These are phyloP conservation scores for Simalia tracyae DNA, from an alignment of 2,797 vertebrate species.

Conservation along the genomic window DNA sequence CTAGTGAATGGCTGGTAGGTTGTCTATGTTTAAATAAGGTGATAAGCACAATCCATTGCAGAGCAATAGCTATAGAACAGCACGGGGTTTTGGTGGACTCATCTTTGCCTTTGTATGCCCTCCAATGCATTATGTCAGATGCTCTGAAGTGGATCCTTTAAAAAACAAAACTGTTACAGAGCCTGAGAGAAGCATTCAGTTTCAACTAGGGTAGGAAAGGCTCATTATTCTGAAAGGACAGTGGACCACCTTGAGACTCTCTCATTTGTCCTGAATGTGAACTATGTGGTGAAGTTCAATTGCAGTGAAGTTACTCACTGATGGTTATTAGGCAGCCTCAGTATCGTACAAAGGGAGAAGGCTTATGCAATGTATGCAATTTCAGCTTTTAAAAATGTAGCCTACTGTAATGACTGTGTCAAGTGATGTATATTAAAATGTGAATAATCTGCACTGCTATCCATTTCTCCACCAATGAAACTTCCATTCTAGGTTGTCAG, in stretches of 20 bases:
- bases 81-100: neutral
- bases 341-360: slow-evolving; percentile 27
- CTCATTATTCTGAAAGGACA: slow-evolving; percentile 48
- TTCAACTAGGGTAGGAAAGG: slow-evolving; percentile 59
- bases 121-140: neutral
- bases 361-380: slow-evolving; percentile 20
- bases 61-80: neutral
- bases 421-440: slow-evolving; percentile 8
- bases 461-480: slow-evolving; percentile 34
- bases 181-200: slow-evolving; percentile 49
- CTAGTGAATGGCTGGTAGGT: neutral
- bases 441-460: slow-evolving; percentile 23
- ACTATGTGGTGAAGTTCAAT: slow-evolving; percentile 1
- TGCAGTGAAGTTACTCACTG: slow-evolving; percentile 31
- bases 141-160: neutral
- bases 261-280: slow-evolving; percentile 38
- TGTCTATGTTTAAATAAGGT: neutral
- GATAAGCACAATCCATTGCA: neutral
- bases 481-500: slow-evolving; percentile 44
- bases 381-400: slow-evolving; percentile 41
- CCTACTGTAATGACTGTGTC: neutral
- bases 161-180: slow-evolving; percentile 38
- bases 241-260: slow-evolving; percentile 49
- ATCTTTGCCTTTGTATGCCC: neutral
- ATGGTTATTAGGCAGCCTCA: slow-evolving; percentile 40